Conservation (phyloP, 2,113 vertebrate genomes). For the Lophotis ruficrista region DNA sequence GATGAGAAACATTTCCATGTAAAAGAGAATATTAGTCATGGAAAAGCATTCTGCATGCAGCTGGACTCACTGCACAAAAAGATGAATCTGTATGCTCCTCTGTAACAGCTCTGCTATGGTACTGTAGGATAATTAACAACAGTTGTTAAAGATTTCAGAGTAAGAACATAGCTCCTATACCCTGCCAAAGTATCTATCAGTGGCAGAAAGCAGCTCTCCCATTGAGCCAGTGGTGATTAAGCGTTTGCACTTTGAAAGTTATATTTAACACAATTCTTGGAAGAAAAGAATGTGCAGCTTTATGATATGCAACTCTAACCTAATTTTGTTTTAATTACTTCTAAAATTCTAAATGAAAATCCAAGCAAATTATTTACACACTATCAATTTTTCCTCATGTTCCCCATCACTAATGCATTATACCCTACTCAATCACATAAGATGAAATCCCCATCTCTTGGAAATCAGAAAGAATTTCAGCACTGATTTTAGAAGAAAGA, state of each 20-base stretch:
- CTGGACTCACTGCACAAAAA: constrained; percentile 18
- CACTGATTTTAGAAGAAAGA: not conserved
- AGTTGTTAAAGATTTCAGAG: constrained; percentile 58
- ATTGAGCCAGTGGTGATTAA: constrained; percentile 9
- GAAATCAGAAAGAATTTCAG: not conserved
- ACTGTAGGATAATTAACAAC: constrained; percentile 49
- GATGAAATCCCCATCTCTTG: not conserved
- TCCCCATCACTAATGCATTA: not conserved
- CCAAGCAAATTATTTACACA: constrained; percentile 44
- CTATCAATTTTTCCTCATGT: not conserved
- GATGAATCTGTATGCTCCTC: constrained; percentile 23
- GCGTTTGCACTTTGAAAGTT: constrained; percentile 15
- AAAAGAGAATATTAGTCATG: constrained; percentile 20
- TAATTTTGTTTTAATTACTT: constrained; percentile 30
- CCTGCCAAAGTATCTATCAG: constrained; percentile 1
- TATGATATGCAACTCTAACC: not conserved
- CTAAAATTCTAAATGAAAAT: constrained; percentile 48
- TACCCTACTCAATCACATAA: not conserved
- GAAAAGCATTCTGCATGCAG: constrained; percentile 55
- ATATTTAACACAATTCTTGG: not conserved
- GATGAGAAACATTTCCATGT: constrained; percentile 32
- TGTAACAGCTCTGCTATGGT: constrained; percentile 34
- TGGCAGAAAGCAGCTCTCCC: constrained; percentile 1
- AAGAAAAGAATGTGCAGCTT: constrained; percentile 15
- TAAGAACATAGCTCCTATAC: constrained; percentile 1